phyloP scores from a whole-genome alignment of 2,113 vertebrate species.

The Chlamydotis undulata region DNA sequence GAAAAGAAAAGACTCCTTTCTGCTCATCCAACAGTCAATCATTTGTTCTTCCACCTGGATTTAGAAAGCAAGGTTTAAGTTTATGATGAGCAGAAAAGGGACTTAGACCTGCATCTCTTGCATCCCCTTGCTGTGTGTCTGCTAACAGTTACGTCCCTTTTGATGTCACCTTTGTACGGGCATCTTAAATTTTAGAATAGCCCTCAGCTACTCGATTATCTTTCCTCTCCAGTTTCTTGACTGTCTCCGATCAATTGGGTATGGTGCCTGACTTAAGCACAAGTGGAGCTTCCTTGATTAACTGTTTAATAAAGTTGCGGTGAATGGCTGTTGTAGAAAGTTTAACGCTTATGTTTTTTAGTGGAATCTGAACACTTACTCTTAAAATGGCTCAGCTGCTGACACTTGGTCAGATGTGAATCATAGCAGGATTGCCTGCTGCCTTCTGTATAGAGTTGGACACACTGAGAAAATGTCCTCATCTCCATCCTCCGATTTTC shows the following conservation, averaged over 20 bases:
- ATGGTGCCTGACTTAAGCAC: neutral
- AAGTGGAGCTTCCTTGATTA: neutral
- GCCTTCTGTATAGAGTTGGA: neutral
- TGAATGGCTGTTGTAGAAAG: neutral
- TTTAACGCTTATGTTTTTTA: neutral
- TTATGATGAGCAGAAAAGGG: neutral
- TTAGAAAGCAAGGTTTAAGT: neutral
- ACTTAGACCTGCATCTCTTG: neutral
- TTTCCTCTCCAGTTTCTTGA: neutral
- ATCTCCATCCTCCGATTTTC: neutral
- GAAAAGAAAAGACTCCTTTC: neutral
- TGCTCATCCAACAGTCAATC: neutral
- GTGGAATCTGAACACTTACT: neutral
- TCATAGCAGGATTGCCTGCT: neutral
- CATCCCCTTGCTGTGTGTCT: neutral
- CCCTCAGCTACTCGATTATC: neutral
- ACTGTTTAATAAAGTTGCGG: neutral
- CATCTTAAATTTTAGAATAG: neutral
- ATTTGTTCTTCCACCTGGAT: neutral
- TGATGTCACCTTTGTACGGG: neutral
- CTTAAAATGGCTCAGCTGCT: neutral
- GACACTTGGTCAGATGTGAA: neutral
- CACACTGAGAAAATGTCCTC: neutral
- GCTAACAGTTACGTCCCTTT: neutral
- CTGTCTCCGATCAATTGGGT: neutral